Conservation (phyloP, 2,888 invertebrate species). For the Sarcophaga caerulescens region DNA sequence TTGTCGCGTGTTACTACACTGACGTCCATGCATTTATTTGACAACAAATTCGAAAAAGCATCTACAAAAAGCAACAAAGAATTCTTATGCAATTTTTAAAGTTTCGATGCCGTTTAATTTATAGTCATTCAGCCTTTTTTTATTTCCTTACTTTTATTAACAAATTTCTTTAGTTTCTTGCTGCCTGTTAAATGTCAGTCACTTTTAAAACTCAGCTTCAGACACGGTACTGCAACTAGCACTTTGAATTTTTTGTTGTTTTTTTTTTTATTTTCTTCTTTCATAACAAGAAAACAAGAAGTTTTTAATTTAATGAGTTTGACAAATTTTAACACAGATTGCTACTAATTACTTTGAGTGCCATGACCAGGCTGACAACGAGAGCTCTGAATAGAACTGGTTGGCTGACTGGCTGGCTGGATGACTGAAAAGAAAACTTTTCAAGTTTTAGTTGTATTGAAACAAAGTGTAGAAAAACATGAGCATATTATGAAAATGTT, state of each 20-base stretch:
- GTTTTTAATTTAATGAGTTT: constrained; percentile 66
- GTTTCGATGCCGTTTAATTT: constrained; percentile 63
- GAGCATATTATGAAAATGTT: no score
- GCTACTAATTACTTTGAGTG: constrained; percentile 63
- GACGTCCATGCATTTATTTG: neutral
- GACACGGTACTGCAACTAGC: neutral
- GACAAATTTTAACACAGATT: constrained; percentile 66
- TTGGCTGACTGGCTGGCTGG: neutral
- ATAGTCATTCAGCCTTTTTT: constrained; percentile 17
- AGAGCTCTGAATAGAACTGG: neutral
- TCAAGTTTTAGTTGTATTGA: neutral
- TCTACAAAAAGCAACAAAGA: neutral
- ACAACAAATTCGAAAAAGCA: neutral
- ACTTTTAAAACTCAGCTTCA: constrained; percentile 48
- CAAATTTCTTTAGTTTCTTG: constrained; percentile 52
- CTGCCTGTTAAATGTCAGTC: constrained; percentile 61
- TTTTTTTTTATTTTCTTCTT: no score
- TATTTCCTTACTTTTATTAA: constrained; percentile 35
- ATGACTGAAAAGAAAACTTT: neutral
- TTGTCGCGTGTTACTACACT: constrained; percentile 54
- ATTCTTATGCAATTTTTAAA: neutral
- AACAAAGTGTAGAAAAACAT: neutral
- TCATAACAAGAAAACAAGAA: constrained; percentile 8
- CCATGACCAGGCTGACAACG: constrained; percentile 40
- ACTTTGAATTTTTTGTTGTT: neutral